Percentiles rank a stretch among this genome's conserved stretches.
Evolutionary conservation across 2,797 vertebrate genomes (phyloP).

Genomic region (Cossypha caffra): DNA sequence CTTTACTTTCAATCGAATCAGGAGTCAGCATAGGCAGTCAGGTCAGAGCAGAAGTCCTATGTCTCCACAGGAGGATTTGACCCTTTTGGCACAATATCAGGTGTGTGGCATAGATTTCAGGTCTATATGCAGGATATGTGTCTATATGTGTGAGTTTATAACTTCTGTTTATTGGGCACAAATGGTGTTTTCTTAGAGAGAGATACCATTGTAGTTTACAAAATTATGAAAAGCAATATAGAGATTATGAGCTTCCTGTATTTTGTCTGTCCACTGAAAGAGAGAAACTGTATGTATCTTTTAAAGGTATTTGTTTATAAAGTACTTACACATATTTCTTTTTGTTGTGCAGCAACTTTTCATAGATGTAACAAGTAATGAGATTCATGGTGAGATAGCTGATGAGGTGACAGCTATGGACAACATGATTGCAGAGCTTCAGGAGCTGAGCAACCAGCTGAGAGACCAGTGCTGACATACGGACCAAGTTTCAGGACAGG

Average conservation of each 20-base stretch:
- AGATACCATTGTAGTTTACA: not conserved
- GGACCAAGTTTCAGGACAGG: not conserved
- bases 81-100: not conserved
- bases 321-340: constrained; percentile 1
- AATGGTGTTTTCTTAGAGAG: not conserved
- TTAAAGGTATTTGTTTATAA: not conserved
- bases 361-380: constrained; percentile 81
- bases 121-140: not conserved
- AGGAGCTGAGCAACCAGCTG: constrained; percentile 83
- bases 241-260: not conserved
- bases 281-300: not conserved
- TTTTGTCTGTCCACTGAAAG: not conserved
- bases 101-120: not conserved
- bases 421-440: constrained; percentile 80
- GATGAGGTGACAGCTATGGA: constrained; percentile 81
- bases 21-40: not conserved
- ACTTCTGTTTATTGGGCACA: not conserved
- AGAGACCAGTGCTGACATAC: constrained; percentile 65
- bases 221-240: not conserved
- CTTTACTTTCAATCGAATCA: not conserved
- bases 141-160: rapidly evolving
- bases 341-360: constrained; percentile 85
- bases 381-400: constrained; percentile 80
- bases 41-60: not conserved
- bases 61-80: not conserved